Evolutionary conservation across 2,113 vertebrate genomes (phyloP), one percentile per base, ranked within the genome.

Genomic region (Azemiops feae): DNA sequence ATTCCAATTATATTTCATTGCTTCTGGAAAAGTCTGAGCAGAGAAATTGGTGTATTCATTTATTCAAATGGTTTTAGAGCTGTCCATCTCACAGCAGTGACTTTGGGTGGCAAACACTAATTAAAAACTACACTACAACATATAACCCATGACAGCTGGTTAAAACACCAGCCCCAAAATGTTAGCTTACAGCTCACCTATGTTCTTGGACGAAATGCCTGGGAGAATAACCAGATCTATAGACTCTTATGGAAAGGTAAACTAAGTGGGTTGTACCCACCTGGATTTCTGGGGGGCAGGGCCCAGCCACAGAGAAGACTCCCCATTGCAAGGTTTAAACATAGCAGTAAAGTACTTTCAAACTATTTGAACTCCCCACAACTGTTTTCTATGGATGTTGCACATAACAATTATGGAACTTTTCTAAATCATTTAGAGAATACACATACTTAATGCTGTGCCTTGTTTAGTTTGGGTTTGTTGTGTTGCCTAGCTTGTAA

Each of bases 1-100:
- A 60, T 47, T n/a, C 34, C 91, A 96, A 96, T 20, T 12, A 16
- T 92, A 60, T n/a, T 86, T 55, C 23, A 85, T 43, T 10, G 9
- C 16, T 34, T 52, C 87, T 85, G 53, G 93, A 57, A 53, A 81
- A 54, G 85, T 64, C 60, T 87, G 50, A 50, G 12, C 18, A 92
- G 23, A 92, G 90, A 93, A 94, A 94, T 90, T 89, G 64, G 85
- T 95, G 97, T 81, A 81, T 81, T 43, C 74, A 22, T 81, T 81
- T 81, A 81, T 81, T 81, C 34, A 81, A 81, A 81, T 81, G 18
- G 18, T 43, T 22, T 81, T 43, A 81, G 16, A 22, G 34, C 34
- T 81, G n/a, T 39, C 69, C 34, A 43, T 39, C 74, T 43, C 34
- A 81, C 34, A 81, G 74, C 34, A 39, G 18, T 39, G 74, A 22